A percentile compares a stretch with the other conserved stretches of the same genome.
Conservation (phyloP, 2,888 invertebrate genomes). For the Opisthograptis luteolata region DNA sequence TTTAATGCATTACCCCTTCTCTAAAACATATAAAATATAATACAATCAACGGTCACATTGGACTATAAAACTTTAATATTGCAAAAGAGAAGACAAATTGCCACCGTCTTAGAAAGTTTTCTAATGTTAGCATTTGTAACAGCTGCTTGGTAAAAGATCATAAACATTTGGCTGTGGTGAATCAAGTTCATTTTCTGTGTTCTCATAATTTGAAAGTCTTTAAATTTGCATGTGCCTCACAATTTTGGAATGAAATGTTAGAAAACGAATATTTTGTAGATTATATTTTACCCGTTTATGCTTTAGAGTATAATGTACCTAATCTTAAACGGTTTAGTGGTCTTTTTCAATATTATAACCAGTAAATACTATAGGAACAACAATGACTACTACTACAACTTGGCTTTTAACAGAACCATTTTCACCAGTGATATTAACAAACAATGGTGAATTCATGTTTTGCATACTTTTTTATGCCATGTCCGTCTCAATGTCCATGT, state of each 20-base stretch:
- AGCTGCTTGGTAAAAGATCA: conserved; percentile 5
- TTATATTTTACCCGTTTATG: too few species aligned
- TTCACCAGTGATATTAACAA: conserved; percentile 6
- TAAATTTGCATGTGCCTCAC: too few species aligned
- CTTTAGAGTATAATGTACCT: too few species aligned
- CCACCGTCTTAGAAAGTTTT: conserved; percentile 38
- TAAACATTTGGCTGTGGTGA: conserved; percentile 2
- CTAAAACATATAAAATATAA: conserved; percentile 72
- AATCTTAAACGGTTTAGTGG: too few species aligned
- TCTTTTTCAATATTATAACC: too few species aligned
- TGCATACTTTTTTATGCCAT: conserved; percentile 24
- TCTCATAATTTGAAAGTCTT: neutral
- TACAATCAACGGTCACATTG: conserved; percentile 40
- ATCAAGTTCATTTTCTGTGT: conserved; percentile 1
- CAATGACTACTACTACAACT: neutral
- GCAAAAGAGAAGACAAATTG: conserved; percentile 44
- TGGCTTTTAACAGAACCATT: neutral
- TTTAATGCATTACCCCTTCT: conserved; percentile 59
- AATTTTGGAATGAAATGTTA: too few species aligned
- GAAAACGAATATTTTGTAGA: too few species aligned
- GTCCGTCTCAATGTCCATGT: conserved; percentile 66
- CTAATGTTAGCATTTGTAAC: conserved; percentile 28
- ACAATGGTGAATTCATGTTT: conserved; percentile 12
- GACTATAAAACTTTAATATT: conserved; percentile 45
- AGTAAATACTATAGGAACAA: neutral